Base-by-base conservation (phyloP, 1,140 invertebrate species). In the Arctopsyche grandis region DNA sequence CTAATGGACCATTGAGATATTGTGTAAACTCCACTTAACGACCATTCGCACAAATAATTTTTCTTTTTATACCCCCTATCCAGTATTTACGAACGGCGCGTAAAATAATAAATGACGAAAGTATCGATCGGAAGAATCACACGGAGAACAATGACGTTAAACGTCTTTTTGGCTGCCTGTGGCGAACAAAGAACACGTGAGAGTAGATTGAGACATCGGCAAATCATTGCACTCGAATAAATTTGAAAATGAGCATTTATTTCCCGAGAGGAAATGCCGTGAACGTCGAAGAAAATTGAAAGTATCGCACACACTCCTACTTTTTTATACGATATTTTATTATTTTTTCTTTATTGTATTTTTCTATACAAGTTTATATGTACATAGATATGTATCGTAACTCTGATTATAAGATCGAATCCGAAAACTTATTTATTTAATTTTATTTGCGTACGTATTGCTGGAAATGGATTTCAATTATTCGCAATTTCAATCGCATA, bases 191-290 rank as follows among this genome's bases (percentile, higher is more conserved):
- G 52, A 56, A 56, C 52, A 56, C 19, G 19, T 16, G 52, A 10
- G 24, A 38, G 69, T 29, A 9, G 69, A 12, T 9, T 43, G 70
- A 26, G 76, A 58, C 60, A 69, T 78, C 69, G 69, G 56, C 79
- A 80, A 80, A 80, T 80, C 79, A 80, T 80, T 43, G 79, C 58
- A 66, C 76, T 78, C 78, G 79, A 80, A 80, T 80, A 78, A 80
- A 78, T 80, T 76, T 78, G 76, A 80, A 75, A 69, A 56, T 69
- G 69, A 78, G 79, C 78, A 76, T 69, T 80, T 80, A 80, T 80
- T 80, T 80, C 79, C 79, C 79, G 12, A 4, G 79, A 70, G 79
- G 74, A 22, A 29, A 9, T 70, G 16, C 43, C 29, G 29, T 1
- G 29, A 24, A 22, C 22, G 52, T 56, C 16, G 24, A 69, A 22